Conservation (phyloP, 2,888 invertebrate genomes). For the Gortyna flavago region DNA sequence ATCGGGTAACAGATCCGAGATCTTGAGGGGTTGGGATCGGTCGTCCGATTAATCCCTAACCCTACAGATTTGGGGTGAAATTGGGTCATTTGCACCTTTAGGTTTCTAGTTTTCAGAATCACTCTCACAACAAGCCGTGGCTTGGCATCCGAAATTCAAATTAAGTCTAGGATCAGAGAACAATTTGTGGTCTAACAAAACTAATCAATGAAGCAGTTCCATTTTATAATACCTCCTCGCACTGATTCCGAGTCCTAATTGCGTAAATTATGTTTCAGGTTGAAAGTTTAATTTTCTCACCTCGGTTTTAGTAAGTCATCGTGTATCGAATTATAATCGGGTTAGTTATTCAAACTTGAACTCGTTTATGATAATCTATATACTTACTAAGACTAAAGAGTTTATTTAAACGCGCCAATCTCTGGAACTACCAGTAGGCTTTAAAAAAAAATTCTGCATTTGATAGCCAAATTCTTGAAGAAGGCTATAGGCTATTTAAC, state of each 20-base stretch:
- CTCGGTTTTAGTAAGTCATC: not conserved
- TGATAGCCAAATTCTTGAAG: not conserved
- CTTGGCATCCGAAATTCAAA: slow-evolving; percentile 30
- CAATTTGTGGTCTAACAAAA: slow-evolving; percentile 8
- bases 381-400: not conserved
- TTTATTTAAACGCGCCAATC: not conserved
- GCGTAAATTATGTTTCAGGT: not conserved
- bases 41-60: slow-evolving; percentile 59
- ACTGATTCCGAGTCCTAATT: not conserved
- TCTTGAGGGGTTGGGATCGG: slow-evolving; percentile 53
- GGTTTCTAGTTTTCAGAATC: slow-evolving; percentile 48
- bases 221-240: not conserved
- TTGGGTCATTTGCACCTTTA: slow-evolving; percentile 62
- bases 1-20: slow-evolving; percentile 59
- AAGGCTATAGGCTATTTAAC: not conserved
- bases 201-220: slow-evolving; percentile 1
- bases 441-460: not conserved
- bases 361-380: not conserved
- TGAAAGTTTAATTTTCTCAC: not conserved
- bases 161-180: slow-evolving; percentile 19
- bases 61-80: slow-evolving; percentile 61
- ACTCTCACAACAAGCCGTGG: slow-evolving; percentile 39
- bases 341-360: not conserved
- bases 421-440: not conserved
- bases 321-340: not conserved